phyloP scores from a whole-genome alignment of 2,797 vertebrate genomes.

The Peromyscus nudipes region DNA sequence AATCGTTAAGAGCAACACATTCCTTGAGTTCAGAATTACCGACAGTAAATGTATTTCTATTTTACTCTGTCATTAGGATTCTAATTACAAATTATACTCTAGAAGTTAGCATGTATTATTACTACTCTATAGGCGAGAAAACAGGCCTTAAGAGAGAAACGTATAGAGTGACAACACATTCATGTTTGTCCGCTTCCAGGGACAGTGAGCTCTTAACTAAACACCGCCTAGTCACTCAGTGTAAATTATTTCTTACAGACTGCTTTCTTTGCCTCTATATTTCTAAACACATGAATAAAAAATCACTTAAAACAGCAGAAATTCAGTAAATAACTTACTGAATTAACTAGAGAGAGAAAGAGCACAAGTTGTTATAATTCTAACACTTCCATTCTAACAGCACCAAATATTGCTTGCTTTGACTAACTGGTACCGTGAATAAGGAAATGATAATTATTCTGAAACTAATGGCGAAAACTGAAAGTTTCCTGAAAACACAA shows the following conservation, averaged over 20 bases:
- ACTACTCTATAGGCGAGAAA: slow-evolving; percentile 30
- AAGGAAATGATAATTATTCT: slow-evolving; percentile 29
- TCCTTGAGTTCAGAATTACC: slow-evolving; percentile 1
- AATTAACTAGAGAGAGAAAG: slow-evolving; percentile 34
- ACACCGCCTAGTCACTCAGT: not conserved
- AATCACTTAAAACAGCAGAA: slow-evolving; percentile 33
- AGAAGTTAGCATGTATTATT: slow-evolving; percentile 41
- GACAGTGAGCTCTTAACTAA: not conserved
- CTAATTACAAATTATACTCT: not conserved
- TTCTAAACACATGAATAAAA: not conserved
- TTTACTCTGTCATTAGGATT: not conserved
- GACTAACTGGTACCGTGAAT: slow-evolving; percentile 27
- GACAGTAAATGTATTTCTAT: not conserved
- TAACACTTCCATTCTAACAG: not conserved
- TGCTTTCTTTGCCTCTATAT: slow-evolving; percentile 19
- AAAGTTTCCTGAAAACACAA: not conserved
- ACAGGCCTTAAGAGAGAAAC: slow-evolving; percentile 48
- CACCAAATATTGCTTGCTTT: slow-evolving; percentile 31
- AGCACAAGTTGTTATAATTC: slow-evolving; percentile 5
- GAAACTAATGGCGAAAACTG: slow-evolving; percentile 31
- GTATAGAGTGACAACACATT: slow-evolving; percentile 28
- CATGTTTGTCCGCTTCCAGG: not conserved
- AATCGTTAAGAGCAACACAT: slow-evolving; percentile 25
- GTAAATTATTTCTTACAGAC: slow-evolving; percentile 30
- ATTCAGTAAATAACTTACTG: slow-evolving; percentile 27